These are phyloP conservation scores for Centruroides vittatus DNA, from an alignment of 1,140 invertebrate species.

Conservation along the genomic window DNA sequence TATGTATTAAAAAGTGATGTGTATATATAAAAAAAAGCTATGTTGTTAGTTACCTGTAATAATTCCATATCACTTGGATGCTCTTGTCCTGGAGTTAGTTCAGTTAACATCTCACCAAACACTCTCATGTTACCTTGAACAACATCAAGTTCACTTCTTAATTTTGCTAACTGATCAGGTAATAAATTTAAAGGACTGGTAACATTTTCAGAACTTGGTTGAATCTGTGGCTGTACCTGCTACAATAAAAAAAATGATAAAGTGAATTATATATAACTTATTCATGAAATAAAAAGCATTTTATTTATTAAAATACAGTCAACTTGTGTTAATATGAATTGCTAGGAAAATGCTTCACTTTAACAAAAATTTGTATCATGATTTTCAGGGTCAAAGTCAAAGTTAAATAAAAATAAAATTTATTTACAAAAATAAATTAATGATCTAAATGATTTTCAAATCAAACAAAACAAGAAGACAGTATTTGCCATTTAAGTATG, in stretches of 20 bases:
- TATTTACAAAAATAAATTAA: no score
- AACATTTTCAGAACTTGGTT: no score
- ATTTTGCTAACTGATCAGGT: conserved; percentile 71
- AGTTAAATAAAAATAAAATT: no score
- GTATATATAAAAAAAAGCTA: no score
- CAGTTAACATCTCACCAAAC: conserved; percentile 84
- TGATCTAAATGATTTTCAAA: no score
- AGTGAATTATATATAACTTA: no score
- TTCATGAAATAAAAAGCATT: no score
- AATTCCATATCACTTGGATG: conserved; percentile 53
- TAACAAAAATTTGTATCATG: neutral
- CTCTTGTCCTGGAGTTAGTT: conserved; percentile 59
- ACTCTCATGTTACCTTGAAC: conserved; percentile 89
- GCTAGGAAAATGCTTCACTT: neutral
- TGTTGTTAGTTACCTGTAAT: conserved; percentile 36
- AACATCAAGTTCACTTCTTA: conserved; percentile 79
- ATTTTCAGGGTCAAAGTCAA: no score
- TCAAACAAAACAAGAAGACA: no score
- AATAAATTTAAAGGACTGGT: conserved; percentile 34
- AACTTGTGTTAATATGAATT: neutral
- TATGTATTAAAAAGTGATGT: no score
- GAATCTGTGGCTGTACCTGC: neutral
- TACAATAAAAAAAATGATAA: neutral
- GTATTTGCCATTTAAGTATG: no score
- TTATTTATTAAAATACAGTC: neutral